Evolutionary conservation across 2,888 invertebrate species (phyloP).

Genomic region (Omphaloscelis lunosa): DNA sequence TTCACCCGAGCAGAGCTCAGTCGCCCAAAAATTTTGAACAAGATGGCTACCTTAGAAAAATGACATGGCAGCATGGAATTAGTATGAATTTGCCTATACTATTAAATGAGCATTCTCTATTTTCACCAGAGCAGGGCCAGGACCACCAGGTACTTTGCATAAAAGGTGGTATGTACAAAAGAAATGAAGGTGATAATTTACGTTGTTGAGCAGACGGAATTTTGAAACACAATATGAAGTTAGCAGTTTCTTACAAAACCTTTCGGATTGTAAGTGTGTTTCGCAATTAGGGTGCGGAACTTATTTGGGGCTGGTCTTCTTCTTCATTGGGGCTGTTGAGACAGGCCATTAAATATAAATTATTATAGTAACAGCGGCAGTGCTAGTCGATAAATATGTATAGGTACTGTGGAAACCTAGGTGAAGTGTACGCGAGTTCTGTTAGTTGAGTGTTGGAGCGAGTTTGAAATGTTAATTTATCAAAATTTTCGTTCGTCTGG

Average conservation of each 20-base stretch:
- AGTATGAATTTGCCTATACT: too few species aligned
- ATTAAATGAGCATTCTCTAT: too few species aligned
- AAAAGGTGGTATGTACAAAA: not conserved
- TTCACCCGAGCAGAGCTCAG: too few species aligned
- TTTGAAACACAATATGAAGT: too few species aligned
- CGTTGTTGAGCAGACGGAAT: not conserved
- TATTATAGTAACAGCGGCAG: not conserved
- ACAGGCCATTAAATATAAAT: not conserved
- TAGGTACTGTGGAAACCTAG: not conserved
- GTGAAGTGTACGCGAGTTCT: not conserved
- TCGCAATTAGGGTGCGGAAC: not conserved
- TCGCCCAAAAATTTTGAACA: too few species aligned
- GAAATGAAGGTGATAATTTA: not conserved
- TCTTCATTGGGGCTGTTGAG: too few species aligned
- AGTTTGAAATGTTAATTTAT: not conserved
- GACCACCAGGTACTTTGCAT: too few species aligned
- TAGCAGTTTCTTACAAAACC: not conserved
- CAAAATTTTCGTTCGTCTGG: too few species aligned
- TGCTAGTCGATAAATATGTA: not conserved
- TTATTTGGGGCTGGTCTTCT: not conserved
- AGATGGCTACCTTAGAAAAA: too few species aligned
- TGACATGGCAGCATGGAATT: too few species aligned
- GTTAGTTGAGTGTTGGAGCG: not conserved
- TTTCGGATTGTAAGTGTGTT: not conserved
- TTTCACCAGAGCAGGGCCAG: too few species aligned